Evolutionary conservation across 2,113 vertebrate genomes (phyloP), one percentile per base, ranked within the genome.

Genomic region (Tyto alba): DNA sequence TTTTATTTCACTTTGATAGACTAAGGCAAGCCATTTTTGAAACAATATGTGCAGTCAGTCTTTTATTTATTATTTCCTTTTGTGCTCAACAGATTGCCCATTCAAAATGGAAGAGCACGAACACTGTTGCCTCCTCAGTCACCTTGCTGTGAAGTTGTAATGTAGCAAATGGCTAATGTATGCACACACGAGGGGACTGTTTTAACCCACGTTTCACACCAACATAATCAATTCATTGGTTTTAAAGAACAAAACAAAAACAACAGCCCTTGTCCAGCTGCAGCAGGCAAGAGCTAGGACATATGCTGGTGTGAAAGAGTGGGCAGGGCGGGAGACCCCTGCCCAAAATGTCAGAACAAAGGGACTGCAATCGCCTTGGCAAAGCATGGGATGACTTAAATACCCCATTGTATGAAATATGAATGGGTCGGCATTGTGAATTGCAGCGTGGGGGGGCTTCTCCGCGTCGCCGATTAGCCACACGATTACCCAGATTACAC

Each of bases 401-500:
- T 98, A 98, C 98, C 98, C 98, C 94, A 99, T 99, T 99, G 99
- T 99, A 98, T 98, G 97, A 98, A 98, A 99, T 98, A 98, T 99
- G 99, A 99, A 99, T 99, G 98, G 99, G 97, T 85, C 83, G 84
- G 98, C 97, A 98, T 99, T 99, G 98, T 99, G 98, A 95, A 89
- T 96, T 95, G 22, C 97, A 50, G 98, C 89, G 92, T 97, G 98
- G 98, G 98, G 98, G 97, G 97, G 98, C 97, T 98, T 98, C 98
- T 98, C 92, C 23, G 97, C 95, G 93, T 98, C 97, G 97, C 98
- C 94, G 98, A 99, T 99, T 99, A 99, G 98, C 98, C 98, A 99
- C 99, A 99, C 98, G 98, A 99, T 99, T 99, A 99, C 99, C 98
- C 99, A 98, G 99, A 99, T 99, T 99, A 99, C 99, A 99, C 73